phyloP scores from a whole-genome alignment of 2,797 vertebrate genomes.

The Lagodon rhomboides region DNA sequence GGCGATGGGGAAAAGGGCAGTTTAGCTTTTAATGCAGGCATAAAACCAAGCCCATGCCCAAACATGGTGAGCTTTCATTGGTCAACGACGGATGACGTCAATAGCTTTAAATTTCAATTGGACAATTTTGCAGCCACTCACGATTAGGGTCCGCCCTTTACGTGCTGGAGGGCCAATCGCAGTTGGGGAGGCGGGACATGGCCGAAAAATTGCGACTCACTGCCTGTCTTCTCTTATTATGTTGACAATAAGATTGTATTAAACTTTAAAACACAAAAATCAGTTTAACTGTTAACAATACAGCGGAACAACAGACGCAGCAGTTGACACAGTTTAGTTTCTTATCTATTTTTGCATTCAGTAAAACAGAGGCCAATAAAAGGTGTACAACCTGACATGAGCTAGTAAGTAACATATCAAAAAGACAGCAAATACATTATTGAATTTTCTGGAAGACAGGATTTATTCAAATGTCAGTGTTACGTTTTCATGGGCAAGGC shows the following conservation, averaged over 20 bases:
- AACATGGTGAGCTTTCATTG: constrained; percentile 71
- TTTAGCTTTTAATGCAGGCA: constrained; percentile 51
- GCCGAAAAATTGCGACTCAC: neutral
- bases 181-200: neutral
- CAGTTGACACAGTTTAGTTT: accelerated
- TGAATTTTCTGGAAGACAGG: neutral
- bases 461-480: neutral
- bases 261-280: neutral
- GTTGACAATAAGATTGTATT: neutral
- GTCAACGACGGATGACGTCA: constrained; percentile 24
- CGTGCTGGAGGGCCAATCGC: constrained; percentile 42
- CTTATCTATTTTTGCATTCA: too few relatives aligned
- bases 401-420: neutral
- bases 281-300: neutral
- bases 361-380: neutral
- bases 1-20: constrained; percentile 70
- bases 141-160: constrained; percentile 26
- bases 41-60: constrained; percentile 63
- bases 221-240: neutral
- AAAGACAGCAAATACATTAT: accelerated
- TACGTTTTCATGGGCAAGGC: neutral
- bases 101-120: constrained; percentile 51
- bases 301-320: neutral
- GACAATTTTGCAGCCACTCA: constrained; percentile 23
- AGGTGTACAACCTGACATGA: neutral